Percentiles rank a stretch among this genome's conserved stretches.
Evolutionary conservation across 2,797 vertebrate genomes (phyloP).

Genomic region (Steatocranus sp.): DNA sequence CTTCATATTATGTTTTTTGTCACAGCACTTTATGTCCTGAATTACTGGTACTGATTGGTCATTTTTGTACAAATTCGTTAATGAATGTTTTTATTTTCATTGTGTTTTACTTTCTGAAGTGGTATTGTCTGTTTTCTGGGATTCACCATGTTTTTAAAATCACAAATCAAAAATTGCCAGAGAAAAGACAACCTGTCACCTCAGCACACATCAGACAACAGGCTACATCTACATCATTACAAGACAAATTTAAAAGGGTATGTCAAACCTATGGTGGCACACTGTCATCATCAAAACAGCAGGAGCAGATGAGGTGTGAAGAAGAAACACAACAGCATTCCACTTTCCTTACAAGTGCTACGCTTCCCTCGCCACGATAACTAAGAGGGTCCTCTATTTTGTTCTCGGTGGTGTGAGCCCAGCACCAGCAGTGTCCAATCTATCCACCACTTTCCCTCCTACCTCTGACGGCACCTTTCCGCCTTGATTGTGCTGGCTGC

Average conservation of each 20-base stretch:
- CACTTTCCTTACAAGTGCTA: background rate
- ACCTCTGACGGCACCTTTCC: background rate
- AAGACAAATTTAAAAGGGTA: background rate
- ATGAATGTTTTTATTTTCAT: background rate
- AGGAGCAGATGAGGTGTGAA: background rate
- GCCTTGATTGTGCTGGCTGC: background rate
- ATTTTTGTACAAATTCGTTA: background rate
- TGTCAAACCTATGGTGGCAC: background rate
- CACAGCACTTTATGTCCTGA: background rate
- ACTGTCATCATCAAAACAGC: background rate
- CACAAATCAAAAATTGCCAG: background rate
- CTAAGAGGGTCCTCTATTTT: slow-evolving; percentile 17
- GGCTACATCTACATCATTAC: background rate
- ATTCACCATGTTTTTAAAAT: background rate
- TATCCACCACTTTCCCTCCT: slow-evolving; percentile 39
- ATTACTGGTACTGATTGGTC: background rate
- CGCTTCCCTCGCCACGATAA: background rate
- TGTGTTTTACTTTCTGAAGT: background rate
- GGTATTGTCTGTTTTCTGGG: background rate
- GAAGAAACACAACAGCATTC: background rate
- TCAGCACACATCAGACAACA: background rate
- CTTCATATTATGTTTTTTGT: background rate
- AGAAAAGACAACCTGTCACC: background rate
- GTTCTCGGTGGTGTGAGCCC: background rate
- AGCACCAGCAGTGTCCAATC: slow-evolving; percentile 38